Evolutionary conservation across 2,113 vertebrate species (phyloP).

Genomic region (Noturus placidus): DNA sequence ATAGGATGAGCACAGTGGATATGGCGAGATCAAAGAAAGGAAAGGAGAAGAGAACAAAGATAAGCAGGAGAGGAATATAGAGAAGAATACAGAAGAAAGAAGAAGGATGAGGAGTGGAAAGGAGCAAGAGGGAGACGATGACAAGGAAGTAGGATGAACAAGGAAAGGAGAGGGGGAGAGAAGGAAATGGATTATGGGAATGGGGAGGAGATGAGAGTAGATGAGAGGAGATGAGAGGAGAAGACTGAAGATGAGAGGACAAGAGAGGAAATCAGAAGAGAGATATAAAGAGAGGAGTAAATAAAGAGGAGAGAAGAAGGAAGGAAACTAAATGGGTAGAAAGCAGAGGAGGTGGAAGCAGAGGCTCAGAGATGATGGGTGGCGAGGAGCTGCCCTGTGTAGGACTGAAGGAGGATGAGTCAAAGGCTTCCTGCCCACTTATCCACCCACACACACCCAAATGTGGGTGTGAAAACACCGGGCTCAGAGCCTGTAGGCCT

Average conservation of each 20-base stretch:
- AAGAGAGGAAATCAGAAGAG: neutral
- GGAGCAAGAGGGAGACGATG: neutral
- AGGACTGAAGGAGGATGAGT: constrained; percentile 54
- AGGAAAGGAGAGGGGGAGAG: neutral
- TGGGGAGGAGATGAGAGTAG: neutral
- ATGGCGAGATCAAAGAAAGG: neutral
- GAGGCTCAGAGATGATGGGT: constrained; percentile 32
- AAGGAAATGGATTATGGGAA: neutral
- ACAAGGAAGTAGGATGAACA: neutral
- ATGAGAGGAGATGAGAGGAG: neutral
- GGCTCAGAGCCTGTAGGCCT: constrained; percentile 50
- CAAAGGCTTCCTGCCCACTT: constrained; percentile 55
- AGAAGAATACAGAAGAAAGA: neutral
- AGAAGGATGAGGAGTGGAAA: neutral
- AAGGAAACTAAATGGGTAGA: neutral
- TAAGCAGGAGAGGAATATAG: neutral
- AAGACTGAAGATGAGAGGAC: neutral
- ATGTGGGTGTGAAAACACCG: constrained; percentile 55
- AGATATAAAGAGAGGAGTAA: neutral
- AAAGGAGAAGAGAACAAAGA: neutral
- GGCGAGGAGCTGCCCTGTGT: constrained; percentile 40
- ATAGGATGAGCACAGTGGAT: neutral
- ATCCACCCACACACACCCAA: constrained; percentile 53
- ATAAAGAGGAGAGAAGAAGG: constrained; percentile 1
- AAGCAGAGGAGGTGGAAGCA: constrained; percentile 1